phyloP scores from a whole-genome alignment of 2,113 vertebrate genomes.

The Tautogolabrus adspersus region DNA sequence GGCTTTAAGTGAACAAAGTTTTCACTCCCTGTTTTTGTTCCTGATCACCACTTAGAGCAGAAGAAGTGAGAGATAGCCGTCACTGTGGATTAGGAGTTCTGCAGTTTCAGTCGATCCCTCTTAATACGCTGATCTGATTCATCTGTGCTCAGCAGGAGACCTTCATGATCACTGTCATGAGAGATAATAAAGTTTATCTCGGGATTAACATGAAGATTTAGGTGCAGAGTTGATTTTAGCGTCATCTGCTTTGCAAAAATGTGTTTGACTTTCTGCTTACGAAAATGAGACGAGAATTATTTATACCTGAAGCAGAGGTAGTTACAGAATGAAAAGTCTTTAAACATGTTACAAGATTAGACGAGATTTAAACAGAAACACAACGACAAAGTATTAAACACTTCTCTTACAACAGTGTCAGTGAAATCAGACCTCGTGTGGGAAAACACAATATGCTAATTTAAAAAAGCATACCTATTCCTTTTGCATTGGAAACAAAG shows the following conservation, averaged over 20 bases:
- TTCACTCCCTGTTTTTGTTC: slow-evolving; percentile 32
- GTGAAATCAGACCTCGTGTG: no score
- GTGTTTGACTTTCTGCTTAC: slow-evolving; percentile 2
- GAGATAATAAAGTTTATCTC: slow-evolving; percentile 45
- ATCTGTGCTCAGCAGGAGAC: slow-evolving; percentile 52
- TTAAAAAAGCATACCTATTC: no score
- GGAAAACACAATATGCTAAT: no score
- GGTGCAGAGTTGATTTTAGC: slow-evolving; percentile 12
- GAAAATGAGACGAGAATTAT: background rate
- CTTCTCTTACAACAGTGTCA: no score
- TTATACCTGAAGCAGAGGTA: background rate
- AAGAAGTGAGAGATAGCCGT: slow-evolving; percentile 43
- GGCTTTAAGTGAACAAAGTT: background rate
- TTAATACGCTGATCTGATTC: slow-evolving; percentile 44
- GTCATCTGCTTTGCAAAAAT: slow-evolving; percentile 24
- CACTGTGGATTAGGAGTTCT: slow-evolving; percentile 46
- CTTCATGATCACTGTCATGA: slow-evolving; percentile 54
- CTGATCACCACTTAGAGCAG: slow-evolving; percentile 42
- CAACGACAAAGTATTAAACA: no score
- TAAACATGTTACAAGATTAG: background rate
- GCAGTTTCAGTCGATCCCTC: slow-evolving; percentile 43
- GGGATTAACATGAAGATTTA: slow-evolving; percentile 44
- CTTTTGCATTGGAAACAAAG: no score
- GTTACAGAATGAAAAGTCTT: background rate
- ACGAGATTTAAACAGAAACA: no score